These are phyloP conservation scores for Pandion haliaetus DNA, from an alignment of 2,113 vertebrate genomes.

Conservation along the genomic window DNA sequence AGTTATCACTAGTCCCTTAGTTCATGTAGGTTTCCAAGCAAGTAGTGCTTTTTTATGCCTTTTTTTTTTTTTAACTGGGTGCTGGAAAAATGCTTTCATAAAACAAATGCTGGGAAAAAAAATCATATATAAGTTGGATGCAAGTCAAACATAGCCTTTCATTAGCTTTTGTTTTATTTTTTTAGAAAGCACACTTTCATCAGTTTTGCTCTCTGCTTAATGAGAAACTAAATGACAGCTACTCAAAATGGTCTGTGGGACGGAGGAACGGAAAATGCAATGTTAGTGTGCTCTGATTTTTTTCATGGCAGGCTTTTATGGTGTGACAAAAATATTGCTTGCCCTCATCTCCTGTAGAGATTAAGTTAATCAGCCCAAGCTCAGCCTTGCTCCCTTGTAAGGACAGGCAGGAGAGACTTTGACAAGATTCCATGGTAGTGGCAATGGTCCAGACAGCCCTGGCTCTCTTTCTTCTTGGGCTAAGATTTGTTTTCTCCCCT, in stretches of 20 bases:
- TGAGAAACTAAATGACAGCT: background rate
- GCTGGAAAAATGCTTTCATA: background rate
- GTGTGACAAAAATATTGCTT: background rate
- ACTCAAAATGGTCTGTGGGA: background rate
- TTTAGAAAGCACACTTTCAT: background rate
- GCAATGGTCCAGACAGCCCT: constrained; percentile 6
- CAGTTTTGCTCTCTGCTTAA: background rate
- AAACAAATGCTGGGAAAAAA: background rate
- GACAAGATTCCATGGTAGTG: constrained; percentile 7
- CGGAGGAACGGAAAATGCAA: background rate
- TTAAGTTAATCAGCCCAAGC: constrained; percentile 22
- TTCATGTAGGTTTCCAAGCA: background rate
- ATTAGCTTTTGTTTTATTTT: background rate
- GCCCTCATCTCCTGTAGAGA: background rate
- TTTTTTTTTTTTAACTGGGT: background rate
- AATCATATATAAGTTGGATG: background rate
- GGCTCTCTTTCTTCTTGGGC: constrained; percentile 1
- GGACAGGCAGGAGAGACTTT: constrained; percentile 26
- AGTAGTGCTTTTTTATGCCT: background rate
- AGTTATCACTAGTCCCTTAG: background rate
- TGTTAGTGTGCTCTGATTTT: background rate
- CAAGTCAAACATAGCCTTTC: background rate
- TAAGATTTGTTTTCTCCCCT: background rate
- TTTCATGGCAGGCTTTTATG: background rate
- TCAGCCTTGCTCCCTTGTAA: constrained; percentile 41